phyloP scores from a whole-genome alignment of 2,888 invertebrate species.

The Mactromeris polynyma region DNA sequence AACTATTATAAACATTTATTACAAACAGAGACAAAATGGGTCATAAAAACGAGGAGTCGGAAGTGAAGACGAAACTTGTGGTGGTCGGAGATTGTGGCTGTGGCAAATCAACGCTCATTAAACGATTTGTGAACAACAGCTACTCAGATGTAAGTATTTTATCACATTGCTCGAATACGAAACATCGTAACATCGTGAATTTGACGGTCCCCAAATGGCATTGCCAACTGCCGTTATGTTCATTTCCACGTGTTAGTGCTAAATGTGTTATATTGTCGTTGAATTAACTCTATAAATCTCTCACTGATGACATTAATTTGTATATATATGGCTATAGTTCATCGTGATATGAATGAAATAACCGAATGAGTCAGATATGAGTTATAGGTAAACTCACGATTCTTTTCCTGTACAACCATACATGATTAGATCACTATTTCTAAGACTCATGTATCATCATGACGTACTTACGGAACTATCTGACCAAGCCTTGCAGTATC shows the following conservation, averaged over 20 bases:
- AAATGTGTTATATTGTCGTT: too few relatives aligned
- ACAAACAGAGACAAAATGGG: conserved; percentile 37
- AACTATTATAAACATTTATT: background rate
- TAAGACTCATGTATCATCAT: background rate
- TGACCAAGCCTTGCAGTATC: background rate
- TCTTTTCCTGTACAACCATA: background rate
- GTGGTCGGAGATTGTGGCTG: conserved; percentile 91
- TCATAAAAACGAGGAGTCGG: conserved; percentile 36
- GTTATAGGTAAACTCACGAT: background rate
- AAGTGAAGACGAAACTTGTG: conserved; percentile 89
- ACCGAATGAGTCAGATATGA: background rate
- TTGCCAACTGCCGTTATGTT: too few relatives aligned
- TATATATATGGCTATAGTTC: too few relatives aligned
- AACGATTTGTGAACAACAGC: conserved; percentile 83
- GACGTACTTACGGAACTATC: background rate
- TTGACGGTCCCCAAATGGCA: too few relatives aligned
- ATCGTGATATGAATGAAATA: background rate
- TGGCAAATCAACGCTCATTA: conserved; percentile 91
- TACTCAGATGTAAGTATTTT: conserved; percentile 59
- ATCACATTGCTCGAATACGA: too few relatives aligned
- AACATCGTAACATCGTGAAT: too few relatives aligned
- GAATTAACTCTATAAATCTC: too few relatives aligned
- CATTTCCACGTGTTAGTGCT: too few relatives aligned
- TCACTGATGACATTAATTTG: too few relatives aligned
- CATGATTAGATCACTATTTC: background rate